A percentile compares a stretch with the other conserved stretches of the same genome.
phyloP scores from a whole-genome alignment of 1,140 invertebrate genomes.

The Leptinotarsa defecta region DNA sequence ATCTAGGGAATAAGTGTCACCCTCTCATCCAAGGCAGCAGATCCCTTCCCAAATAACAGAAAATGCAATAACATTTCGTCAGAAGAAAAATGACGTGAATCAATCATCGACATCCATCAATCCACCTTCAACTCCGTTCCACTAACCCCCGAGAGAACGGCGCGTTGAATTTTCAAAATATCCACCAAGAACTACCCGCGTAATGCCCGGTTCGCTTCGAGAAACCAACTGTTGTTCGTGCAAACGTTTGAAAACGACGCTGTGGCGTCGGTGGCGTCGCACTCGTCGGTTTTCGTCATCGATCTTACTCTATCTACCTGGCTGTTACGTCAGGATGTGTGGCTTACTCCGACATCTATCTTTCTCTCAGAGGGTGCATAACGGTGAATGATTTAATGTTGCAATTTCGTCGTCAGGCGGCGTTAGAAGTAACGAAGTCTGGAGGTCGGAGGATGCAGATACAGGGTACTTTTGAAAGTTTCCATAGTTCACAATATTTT shows the following conservation, averaged over 20 bases:
- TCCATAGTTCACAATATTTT: no score
- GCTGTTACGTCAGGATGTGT: constrained; percentile 28
- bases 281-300: constrained; percentile 35
- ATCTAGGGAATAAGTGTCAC: no score
- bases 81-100: no score
- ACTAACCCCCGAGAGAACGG: background rate
- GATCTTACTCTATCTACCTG: constrained; percentile 35
- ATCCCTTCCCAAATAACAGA: no score
- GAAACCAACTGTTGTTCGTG: constrained; percentile 48
- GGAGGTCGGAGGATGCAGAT: no score
- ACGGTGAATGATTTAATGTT: constrained; percentile 4
- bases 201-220: constrained; percentile 29
- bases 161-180: background rate
- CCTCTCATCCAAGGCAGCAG: no score
- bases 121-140: background rate
- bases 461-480: no score
- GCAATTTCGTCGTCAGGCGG: background rate
- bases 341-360: background rate
- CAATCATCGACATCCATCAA: no score
- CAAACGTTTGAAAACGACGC: constrained; percentile 30
- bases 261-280: constrained; percentile 26
- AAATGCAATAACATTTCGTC: no score
- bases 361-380: background rate
- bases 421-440: background rate
- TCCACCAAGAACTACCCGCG: background rate